Percentiles rank a stretch among this genome's conserved stretches.
These are phyloP conservation scores for Heterotis niloticus DNA, from an alignment of 2,113 vertebrate species.

Conservation along the genomic window DNA sequence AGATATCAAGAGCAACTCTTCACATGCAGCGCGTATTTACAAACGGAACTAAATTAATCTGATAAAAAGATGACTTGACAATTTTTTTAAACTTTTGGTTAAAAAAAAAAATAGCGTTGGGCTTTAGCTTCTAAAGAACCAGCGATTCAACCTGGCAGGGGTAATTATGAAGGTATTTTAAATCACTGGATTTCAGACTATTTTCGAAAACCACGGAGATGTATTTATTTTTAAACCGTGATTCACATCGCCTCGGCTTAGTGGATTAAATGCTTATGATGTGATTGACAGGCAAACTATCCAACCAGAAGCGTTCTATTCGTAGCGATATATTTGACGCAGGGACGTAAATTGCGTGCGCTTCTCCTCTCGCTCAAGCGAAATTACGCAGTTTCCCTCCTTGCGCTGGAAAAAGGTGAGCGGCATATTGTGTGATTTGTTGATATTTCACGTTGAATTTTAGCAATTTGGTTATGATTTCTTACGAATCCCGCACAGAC, in stretches of 20 bases:
- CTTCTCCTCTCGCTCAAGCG: neutral
- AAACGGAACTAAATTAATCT: too few relatives aligned
- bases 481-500: neutral
- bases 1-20: too few relatives aligned
- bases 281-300: neutral
- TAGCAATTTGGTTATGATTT: neutral
- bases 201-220: too few relatives aligned
- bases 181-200: too few relatives aligned
- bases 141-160: too few relatives aligned
- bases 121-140: too few relatives aligned
- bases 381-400: slow-evolving; percentile 50
- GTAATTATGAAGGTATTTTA: too few relatives aligned
- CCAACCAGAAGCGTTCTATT: neutral
- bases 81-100: too few relatives aligned
- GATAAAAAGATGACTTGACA: too few relatives aligned
- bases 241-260: neutral
- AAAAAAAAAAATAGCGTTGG: too few relatives aligned
- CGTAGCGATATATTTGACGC: neutral
- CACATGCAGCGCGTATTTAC: too few relatives aligned
- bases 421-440: neutral
- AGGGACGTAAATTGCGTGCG: slow-evolving; percentile 3
- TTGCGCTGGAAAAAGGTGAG: slow-evolving; percentile 41
- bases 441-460: neutral
- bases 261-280: neutral
- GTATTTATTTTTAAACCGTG: neutral